Conservation (phyloP, 2,797 vertebrate genomes). For the Morus bassanus region DNA sequence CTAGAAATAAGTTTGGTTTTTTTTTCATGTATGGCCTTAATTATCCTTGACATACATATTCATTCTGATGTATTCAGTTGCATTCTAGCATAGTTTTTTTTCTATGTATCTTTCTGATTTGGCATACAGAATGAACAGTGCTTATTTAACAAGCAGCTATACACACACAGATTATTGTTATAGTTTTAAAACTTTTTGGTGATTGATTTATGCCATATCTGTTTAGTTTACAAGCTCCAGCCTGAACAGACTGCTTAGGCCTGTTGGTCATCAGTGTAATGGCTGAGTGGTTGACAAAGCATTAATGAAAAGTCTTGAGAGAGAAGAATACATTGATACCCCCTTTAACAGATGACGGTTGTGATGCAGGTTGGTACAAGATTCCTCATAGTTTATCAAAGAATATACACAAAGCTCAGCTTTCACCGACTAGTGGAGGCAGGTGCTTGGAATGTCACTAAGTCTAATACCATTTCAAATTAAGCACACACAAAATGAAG, state of each 20-base stretch:
- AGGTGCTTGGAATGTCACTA: neutral
- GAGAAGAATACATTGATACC: neutral
- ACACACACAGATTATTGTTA: neutral
- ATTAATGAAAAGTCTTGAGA: neutral
- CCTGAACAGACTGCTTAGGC: neutral
- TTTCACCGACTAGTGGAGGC: neutral
- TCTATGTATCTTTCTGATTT: neutral
- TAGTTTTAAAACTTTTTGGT: neutral
- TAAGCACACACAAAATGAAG: neutral
- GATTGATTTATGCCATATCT: neutral
- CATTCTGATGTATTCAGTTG: neutral
- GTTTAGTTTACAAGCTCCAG: neutral
- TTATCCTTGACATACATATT: neutral
- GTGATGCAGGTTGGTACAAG: neutral
- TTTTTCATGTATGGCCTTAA: neutral
- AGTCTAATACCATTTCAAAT: neutral
- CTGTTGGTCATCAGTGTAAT: neutral
- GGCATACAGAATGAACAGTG: neutral
- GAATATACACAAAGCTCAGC: neutral
- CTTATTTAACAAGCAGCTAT: neutral
- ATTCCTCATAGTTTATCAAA: neutral
- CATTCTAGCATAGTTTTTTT: neutral
- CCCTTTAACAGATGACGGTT: neutral
- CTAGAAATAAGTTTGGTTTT: neutral
- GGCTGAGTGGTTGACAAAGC: neutral